A percentile compares a stretch with the other conserved stretches of the same genome.
Conservation (phyloP, 2,113 vertebrate genomes). For the Vidua macroura region DNA sequence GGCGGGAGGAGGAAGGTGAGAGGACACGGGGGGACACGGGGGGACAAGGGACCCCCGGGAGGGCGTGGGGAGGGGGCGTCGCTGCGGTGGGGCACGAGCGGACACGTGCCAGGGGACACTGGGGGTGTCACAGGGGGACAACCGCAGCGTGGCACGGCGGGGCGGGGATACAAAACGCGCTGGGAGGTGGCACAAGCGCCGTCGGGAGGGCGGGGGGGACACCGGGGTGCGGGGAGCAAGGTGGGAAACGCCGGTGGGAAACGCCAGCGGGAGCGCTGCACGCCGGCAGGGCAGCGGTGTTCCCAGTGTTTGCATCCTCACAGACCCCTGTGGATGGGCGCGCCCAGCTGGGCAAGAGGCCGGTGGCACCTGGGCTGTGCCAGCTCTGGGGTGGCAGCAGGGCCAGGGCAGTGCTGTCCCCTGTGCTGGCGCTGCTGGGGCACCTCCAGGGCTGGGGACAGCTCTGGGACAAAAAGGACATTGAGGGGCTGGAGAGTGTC, state of each 20-base stretch:
- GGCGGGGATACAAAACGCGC: background rate
- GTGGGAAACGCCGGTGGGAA: too few relatives aligned
- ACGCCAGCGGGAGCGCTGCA: background rate
- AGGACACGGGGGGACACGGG: background rate
- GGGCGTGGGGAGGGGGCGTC: background rate
- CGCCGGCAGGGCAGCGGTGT: background rate
- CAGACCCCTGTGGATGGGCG: too few relatives aligned
- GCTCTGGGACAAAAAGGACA: too few relatives aligned
- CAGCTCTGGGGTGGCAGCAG: too few relatives aligned
- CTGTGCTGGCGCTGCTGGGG: too few relatives aligned
- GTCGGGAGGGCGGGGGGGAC: background rate
- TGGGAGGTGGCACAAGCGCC: background rate
- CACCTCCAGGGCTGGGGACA: too few relatives aligned
- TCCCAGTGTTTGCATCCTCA: background rate
- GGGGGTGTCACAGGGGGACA: background rate
- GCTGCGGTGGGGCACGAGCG: background rate
- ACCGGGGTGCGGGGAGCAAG: background rate
- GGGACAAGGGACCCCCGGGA: background rate
- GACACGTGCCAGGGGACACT: background rate
- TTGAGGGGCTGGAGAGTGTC: background rate
- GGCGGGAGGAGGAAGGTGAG: background rate
- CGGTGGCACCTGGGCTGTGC: background rate
- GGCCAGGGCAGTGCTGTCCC: too few relatives aligned
- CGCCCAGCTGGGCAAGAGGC: background rate
- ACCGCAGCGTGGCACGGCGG: background rate